Conservation (phyloP, 53 echinoderm and acorn worm genomes). For the Actinopyga echinites region DNA sequence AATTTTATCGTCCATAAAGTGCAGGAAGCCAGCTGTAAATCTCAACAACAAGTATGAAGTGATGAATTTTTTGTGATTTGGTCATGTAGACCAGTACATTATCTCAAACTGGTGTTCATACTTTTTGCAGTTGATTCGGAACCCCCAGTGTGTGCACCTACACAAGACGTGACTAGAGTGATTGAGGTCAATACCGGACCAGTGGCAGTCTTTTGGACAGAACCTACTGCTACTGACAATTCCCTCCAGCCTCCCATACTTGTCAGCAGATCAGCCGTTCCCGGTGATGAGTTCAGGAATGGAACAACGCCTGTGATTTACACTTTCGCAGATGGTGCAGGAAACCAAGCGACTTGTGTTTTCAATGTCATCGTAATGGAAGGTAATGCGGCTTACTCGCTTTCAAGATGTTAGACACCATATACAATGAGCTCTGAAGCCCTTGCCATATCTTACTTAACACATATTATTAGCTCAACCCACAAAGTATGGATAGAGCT, state of each 20-base stretch:
- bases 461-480: no score
- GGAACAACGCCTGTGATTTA: conserved; percentile 61
- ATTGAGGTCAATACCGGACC: conserved; percentile 51
- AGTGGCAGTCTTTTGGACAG: conserved; percentile 44
- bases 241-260: conserved; percentile 46
- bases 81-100: no score
- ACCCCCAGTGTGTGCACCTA: conserved; percentile 10
- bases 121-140: conserved; percentile 38
- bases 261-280: conserved; percentile 28
- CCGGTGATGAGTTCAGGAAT: conserved; percentile 57
- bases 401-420: no score
- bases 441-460: no score
- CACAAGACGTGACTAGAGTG: conserved; percentile 2
- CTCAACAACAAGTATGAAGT: no score
- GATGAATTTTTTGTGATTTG: no score
- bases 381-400: no score
- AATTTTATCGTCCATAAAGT: no score
- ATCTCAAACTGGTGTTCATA: no score
- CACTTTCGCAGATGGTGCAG: conserved; percentile 51
- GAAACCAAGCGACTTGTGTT: conserved; percentile 55
- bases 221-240: conserved; percentile 68
- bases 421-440: no score
- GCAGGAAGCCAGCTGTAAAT: no score
- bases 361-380: conserved; percentile 58
- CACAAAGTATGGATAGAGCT: no score